These are phyloP conservation scores for cat (Felis catus) DNA, from an alignment of 2,113 vertebrate species.

Conservation along the genomic window DNA sequence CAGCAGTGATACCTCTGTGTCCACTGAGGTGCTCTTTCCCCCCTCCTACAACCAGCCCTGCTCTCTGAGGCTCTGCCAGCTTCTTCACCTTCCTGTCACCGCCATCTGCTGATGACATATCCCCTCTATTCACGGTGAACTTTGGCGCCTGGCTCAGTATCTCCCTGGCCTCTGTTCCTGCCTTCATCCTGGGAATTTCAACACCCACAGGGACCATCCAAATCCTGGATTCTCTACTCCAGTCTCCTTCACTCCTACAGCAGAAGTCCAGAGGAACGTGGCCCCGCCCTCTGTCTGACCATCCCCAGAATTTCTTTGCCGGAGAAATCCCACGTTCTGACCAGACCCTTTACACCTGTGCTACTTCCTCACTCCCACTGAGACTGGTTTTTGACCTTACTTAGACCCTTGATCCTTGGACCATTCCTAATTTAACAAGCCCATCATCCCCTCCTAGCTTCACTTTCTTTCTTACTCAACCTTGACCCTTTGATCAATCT, in stretches of 20 bases:
- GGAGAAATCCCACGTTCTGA: not conserved
- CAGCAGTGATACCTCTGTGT: not conserved
- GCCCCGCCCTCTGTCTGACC: not conserved
- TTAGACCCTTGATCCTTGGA: not conserved
- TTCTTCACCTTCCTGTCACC: not conserved
- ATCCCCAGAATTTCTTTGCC: not conserved
- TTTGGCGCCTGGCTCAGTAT: not conserved
- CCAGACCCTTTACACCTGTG: not conserved
- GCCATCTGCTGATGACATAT: not conserved
- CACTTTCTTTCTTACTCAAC: constrained; percentile 33
- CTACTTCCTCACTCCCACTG: not conserved
- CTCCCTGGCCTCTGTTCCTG: not conserved
- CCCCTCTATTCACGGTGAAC: not conserved
- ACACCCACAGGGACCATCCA: not conserved
- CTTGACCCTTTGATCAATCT: constrained; percentile 33
- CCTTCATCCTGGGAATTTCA: not conserved
- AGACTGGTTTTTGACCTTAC: constrained; percentile 34
- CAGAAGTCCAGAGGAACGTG: not conserved
- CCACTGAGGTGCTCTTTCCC: not conserved
- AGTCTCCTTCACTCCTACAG: not conserved
- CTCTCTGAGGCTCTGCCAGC: not conserved
- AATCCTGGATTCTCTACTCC: not conserved
- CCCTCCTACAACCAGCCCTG: not conserved
- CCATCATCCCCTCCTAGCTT: not conserved
- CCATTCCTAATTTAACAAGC: constrained; percentile 36